Conservation (phyloP, 2,888 invertebrate genomes). For the Pecten maximus region DNA sequence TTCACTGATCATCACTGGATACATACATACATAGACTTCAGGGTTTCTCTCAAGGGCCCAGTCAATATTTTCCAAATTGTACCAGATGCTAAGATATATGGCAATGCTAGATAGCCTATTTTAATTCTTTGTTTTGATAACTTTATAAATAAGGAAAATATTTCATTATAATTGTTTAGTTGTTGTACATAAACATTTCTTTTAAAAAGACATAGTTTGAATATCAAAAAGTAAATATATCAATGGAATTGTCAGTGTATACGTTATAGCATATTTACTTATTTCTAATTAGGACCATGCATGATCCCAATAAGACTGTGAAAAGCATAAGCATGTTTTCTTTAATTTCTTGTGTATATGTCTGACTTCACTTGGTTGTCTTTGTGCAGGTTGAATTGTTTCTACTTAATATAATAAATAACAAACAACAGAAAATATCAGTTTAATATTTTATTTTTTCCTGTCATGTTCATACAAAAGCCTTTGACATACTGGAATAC, state of each 20-base stretch:
- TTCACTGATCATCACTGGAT: slow-evolving; percentile 77
- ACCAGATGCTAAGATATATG: slow-evolving; percentile 56
- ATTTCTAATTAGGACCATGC: too few species aligned
- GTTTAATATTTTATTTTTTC: slow-evolving; percentile 17
- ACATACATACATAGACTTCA: slow-evolving; percentile 73
- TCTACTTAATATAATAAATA: background rate
- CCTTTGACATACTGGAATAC: slow-evolving; percentile 28
- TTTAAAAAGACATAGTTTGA: too few species aligned
- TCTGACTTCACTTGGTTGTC: background rate
- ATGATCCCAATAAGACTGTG: too few species aligned
- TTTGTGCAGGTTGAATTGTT: background rate
- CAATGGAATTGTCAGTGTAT: too few species aligned
- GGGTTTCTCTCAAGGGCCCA: slow-evolving; percentile 68
- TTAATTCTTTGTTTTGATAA: background rate
- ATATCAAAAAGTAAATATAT: too few species aligned
- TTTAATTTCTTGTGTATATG: background rate
- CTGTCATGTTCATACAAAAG: slow-evolving; percentile 25
- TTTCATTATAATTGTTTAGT: too few species aligned
- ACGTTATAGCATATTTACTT: too few species aligned
- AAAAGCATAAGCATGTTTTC: too few species aligned
- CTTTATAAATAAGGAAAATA: too few species aligned
- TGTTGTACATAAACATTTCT: too few species aligned
- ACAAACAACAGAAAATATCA: background rate
- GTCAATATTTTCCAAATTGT: slow-evolving; percentile 62
- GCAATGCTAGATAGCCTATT: background rate